A percentile compares a stretch with the other conserved stretches of the same genome.
These are phyloP conservation scores for Periophthalmus modestus DNA, from an alignment of 2,113 vertebrate genomes.

Conservation along the genomic window DNA sequence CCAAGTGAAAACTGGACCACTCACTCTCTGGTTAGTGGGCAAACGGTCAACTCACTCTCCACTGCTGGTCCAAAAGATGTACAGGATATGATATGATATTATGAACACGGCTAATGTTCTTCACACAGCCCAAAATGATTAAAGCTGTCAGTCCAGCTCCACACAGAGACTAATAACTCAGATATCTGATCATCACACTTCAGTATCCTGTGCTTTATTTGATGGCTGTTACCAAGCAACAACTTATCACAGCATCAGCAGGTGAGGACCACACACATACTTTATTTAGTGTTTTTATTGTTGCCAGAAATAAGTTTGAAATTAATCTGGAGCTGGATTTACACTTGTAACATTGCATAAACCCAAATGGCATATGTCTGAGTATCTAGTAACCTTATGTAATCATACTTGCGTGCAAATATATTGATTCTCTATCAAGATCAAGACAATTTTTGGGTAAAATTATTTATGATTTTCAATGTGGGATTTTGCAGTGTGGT, in stretches of 20 bases:
- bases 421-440: background rate
- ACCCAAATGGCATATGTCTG: background rate
- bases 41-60: too few species aligned
- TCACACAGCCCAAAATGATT: background rate
- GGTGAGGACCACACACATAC: background rate
- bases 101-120: conserved; percentile 1
- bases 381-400: background rate
- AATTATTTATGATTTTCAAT: background rate
- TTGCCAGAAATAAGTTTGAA: background rate
- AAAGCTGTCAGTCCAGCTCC: conserved; percentile 9
- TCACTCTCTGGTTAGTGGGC: background rate
- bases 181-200: conserved; percentile 1
- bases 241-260: conserved; percentile 15
- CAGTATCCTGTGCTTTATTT: conserved; percentile 14
- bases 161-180: conserved; percentile 4
- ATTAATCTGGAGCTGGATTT: background rate
- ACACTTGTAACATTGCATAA: background rate
- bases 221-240: conserved; percentile 34
- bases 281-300: conserved; percentile 3
- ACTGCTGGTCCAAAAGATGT: background rate
- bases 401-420: too few species aligned
- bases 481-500: background rate
- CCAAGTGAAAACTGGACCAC: background rate
- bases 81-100: background rate
- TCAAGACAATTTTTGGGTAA: background rate